These are phyloP conservation scores for Papilio aristodemus DNA, from an alignment of 1,140 invertebrate species.

Conservation along the genomic window DNA sequence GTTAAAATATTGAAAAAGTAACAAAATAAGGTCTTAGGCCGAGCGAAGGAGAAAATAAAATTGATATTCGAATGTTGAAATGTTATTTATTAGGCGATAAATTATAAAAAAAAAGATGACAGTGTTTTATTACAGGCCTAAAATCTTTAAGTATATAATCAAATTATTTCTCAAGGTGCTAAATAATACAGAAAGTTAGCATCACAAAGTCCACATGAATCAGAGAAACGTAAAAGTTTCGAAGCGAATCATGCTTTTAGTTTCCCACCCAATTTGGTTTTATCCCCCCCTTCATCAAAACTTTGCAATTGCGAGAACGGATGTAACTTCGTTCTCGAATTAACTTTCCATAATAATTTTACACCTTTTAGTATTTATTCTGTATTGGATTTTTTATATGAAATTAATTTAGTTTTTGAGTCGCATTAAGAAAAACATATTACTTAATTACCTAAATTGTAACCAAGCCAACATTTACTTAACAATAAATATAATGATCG, in stretches of 20 bases:
- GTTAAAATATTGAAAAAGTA: too few species aligned
- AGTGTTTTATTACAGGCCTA: too few species aligned
- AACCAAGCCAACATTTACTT: too few species aligned
- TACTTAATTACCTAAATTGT: too few species aligned
- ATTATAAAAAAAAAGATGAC: too few species aligned
- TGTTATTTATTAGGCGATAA: too few species aligned
- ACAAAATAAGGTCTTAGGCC: too few species aligned
- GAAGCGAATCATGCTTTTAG: conserved; percentile 28
- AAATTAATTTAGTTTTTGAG: background rate
- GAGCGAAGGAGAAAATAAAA: too few species aligned
- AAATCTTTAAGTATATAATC: too few species aligned
- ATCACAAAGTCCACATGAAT: conserved; percentile 13
- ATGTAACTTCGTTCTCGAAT: background rate
- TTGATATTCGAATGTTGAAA: too few species aligned
- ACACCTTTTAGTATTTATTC: background rate
- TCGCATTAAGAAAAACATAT: too few species aligned
- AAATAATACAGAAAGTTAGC: conserved; percentile 26
- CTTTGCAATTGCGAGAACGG: conserved; percentile 17
- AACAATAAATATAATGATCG: too few species aligned
- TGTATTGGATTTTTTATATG: background rate
- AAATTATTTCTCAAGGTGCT: conserved; percentile 13
- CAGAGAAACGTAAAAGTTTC: conserved; percentile 25
- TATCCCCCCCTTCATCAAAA: conserved; percentile 28
- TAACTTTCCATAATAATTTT: conserved; percentile 11
- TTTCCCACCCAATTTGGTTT: conserved; percentile 27